Base-by-base conservation (phyloP, 2,797 vertebrate species). In the Anabas testudineus region DNA sequence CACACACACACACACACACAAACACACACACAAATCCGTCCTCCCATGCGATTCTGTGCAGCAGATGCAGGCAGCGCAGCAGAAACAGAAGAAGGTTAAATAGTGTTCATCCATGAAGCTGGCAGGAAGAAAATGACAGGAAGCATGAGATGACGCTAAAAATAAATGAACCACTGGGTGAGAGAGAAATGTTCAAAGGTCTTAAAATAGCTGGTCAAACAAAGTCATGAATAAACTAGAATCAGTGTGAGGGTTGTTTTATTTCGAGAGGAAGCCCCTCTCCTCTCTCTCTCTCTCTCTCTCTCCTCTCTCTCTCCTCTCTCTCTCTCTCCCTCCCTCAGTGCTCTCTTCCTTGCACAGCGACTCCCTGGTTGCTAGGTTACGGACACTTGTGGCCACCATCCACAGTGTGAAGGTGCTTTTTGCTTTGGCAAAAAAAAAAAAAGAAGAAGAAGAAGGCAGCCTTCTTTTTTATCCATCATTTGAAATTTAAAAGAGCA, bases 311-410 rank as follows among this genome's bases (percentile, higher is more conserved):
- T 51, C 24, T 47, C 9, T 49, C 45, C 48, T 68, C 64, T 60
- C 69, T 45, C 46, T 13, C 48, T 65, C 42, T 64, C 39, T 53
- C 39, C 24, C 41, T 51, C 24, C 47, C 9, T 49, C 45, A 43
- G 37, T 53, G 51, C 48, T 68, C 64, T 60, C 69, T 71, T 67
- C 36, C 9, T 45, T 42, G 49, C 77, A 66, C 73, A 78, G 84
- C 78, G 79, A 90, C 93, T 89, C 84, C 74, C 76, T 46, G 84
- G 94, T 95, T 95, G 93, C 94, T 93, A 94, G 92, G 94, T 87
- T 86, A 94, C 92, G 76, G 76, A 82, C 91, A 90, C 88, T 93
- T 87, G 71, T 91, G 78, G 88, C 81, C 83, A 55, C 77, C 85
- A 87, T 91, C 88, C 78, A 56, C 67, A 58, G 56, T 81, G 83